These are phyloP conservation scores for Orius insidiosus DNA, from an alignment of 1,140 invertebrate genomes.

Conservation along the genomic window DNA sequence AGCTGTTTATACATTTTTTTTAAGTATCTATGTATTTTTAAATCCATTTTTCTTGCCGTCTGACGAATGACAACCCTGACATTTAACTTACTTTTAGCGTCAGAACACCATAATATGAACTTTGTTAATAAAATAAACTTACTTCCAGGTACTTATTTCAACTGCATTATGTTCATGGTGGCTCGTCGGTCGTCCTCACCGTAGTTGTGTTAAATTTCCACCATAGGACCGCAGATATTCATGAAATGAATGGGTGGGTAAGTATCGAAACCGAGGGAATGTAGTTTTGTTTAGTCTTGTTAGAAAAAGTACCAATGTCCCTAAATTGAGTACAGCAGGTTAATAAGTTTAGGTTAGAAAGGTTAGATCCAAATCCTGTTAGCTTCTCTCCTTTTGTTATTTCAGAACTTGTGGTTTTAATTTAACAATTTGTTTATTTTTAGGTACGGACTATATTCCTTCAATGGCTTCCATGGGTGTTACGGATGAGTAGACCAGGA, in stretches of 20 bases:
- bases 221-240: constrained; percentile 89
- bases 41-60: not conserved
- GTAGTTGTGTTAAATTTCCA: constrained; percentile 97
- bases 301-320: no score
- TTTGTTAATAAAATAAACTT: no score
- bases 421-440: constrained; percentile 15
- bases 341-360: no score
- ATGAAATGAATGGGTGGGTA: constrained; percentile 94
- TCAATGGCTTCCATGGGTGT: constrained; percentile 89
- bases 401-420: no score
- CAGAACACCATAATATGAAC: no score
- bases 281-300: no score
- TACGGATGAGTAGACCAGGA: constrained; percentile 84
- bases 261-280: no score
- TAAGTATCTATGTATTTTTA: not conserved
- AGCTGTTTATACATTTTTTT: not conserved
- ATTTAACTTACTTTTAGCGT: no score
- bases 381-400: no score
- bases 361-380: no score
- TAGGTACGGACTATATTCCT: constrained; percentile 85
- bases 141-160: constrained; percentile 91
- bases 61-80: no score
- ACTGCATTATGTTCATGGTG: constrained; percentile 99
- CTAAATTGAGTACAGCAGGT: no score
- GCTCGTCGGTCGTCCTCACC: constrained; percentile 95